phyloP scores from a whole-genome alignment of 2,113 vertebrate genomes.

The Ctenodactylus gundi region DNA sequence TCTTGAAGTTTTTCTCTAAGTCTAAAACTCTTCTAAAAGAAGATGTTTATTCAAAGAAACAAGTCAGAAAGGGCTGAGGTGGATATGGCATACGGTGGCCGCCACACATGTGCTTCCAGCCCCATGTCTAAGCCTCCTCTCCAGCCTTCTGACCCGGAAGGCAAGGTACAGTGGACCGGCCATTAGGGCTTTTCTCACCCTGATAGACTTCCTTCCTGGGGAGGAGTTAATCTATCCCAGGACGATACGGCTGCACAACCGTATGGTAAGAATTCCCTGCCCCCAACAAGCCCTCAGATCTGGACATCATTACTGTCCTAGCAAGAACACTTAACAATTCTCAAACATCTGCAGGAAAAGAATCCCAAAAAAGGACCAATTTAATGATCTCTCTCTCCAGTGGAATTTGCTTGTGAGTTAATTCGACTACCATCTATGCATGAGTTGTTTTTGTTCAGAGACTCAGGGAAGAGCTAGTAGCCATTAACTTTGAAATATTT shows the following conservation, averaged over 20 bases:
- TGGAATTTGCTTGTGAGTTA: neutral
- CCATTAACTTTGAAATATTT: neutral
- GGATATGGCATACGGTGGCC: neutral
- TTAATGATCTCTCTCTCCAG: neutral
- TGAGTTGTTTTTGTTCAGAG: neutral
- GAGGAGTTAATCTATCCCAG: neutral
- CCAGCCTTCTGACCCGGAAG: neutral
- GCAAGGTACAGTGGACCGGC: neutral
- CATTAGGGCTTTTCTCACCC: neutral
- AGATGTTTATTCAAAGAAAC: neutral
- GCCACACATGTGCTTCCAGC: neutral
- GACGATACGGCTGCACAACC: neutral
- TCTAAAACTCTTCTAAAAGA: slow-evolving; percentile 21
- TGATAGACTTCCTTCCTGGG: neutral
- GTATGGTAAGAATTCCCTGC: neutral
- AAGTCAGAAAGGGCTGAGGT: neutral
- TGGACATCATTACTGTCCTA: neutral
- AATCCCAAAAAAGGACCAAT: neutral
- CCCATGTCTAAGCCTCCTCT: neutral
- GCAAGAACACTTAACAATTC: neutral
- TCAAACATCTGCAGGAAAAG: neutral
- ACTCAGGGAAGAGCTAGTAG: neutral
- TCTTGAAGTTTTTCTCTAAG: neutral
- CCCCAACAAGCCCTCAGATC: too few relatives aligned
- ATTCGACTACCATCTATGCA: neutral